Conservation (phyloP, 2,797 vertebrate genomes). For the Cynopterus sphinx region DNA sequence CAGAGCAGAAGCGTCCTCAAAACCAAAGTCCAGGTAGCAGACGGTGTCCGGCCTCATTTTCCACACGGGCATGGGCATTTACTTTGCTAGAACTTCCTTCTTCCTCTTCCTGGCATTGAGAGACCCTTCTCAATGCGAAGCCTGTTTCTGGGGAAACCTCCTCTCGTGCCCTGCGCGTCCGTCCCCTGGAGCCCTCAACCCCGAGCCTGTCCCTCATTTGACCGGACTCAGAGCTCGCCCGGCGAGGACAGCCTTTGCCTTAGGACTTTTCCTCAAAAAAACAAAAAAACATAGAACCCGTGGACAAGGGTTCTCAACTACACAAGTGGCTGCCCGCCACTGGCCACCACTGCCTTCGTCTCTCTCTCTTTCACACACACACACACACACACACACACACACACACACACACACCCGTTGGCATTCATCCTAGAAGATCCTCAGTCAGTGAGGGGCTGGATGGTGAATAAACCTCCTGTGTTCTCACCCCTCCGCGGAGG, state of each 20-base stretch:
- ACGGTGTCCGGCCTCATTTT: neutral
- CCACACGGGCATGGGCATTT: neutral
- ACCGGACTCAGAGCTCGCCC: neutral
- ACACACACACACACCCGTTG: neutral
- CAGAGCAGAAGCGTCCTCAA: neutral
- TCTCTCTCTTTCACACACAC: neutral
- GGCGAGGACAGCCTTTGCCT: neutral
- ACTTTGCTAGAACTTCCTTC: neutral
- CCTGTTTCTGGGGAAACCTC: neutral
- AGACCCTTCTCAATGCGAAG: neutral
- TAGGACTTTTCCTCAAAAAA: too few relatives aligned
- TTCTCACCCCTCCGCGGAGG: neutral
- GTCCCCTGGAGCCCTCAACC: neutral
- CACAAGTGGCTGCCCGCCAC: too few relatives aligned
- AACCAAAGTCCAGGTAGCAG: neutral
- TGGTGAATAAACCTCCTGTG: neutral
- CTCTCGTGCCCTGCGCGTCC: too few relatives aligned
- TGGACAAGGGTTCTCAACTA: too few relatives aligned
- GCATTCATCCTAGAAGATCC: constrained; percentile 36
- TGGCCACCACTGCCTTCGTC: too few relatives aligned
- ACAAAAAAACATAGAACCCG: too few relatives aligned
- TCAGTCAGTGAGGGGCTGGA: neutral
- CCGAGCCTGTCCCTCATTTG: neutral
- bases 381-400: too few relatives aligned
- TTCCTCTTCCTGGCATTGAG: neutral